Base-by-base conservation (phyloP, 2,113 vertebrate species). In the Haliaeetus leucogaster region DNA sequence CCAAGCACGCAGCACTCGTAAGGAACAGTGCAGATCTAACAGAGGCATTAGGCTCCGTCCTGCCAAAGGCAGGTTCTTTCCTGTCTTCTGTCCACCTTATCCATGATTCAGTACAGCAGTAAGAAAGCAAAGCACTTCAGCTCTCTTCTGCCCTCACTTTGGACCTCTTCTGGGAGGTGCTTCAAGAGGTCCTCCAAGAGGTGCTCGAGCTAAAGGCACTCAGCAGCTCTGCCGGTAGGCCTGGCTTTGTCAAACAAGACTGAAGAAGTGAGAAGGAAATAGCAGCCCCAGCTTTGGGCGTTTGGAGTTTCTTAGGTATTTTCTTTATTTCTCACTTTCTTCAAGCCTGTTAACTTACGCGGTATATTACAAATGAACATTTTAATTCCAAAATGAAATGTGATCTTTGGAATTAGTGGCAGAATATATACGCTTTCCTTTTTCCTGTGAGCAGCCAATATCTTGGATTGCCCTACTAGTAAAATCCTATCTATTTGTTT, bases 331-430 rank as follows among this genome's bases (percentile, higher is more conserved):
- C 82, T 83, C 6, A 15, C 16, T 90, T 90, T 79, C 16, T 68
- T 82, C 48, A 80, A 63, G 55, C 59, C 16, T 89, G 56, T 84
- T 20, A 65, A 53, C 18, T 78, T 40, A 23, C 10, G 5, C 1
- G 8, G 45, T 79, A 4, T 55, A 32, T 45, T 82, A 1, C 7
- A 79, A 94, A 67, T 23, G 16, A 72, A 59, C 13, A 61, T 47
- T 90, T 55, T 53, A 25, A 59, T 53, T 70, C n/a, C 65, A 55
- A 93, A 94, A 76, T 89, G 2, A 95, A 96, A 89, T 72, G 9
- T 53, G 10, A 34, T 67, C 7, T 53, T 73, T 45, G 13, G 7
- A 93, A 78, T 62, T 48, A 67, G 3, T 52, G 13, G 10, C 26
- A 55, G 36, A 47, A 32, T 45, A 80, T 25, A 73, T 62, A 55